Percentiles rank a stretch among this genome's conserved stretches.
Evolutionary conservation across 2,888 invertebrate genomes (phyloP).

Genomic region (Liodrosophila aerea): DNA sequence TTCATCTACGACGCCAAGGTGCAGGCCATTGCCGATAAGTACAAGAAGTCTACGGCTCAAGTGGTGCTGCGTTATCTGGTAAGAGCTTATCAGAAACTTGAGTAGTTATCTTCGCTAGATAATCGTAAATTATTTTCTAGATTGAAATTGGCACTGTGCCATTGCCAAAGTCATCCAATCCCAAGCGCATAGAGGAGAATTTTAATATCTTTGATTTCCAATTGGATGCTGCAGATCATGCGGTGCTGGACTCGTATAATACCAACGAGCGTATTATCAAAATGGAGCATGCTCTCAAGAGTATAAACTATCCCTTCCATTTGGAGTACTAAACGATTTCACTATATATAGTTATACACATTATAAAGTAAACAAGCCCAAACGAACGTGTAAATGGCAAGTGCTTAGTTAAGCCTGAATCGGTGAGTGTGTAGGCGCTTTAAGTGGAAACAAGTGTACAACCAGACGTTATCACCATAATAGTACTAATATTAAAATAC

Average conservation of each 20-base stretch:
- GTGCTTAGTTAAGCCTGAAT: background rate
- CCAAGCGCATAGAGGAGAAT: slow-evolving; percentile 84
- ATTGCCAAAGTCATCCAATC: slow-evolving; percentile 85
- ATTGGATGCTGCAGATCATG: slow-evolving; percentile 83
- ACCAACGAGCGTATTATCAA: slow-evolving; percentile 79
- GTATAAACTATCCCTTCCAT: slow-evolving; percentile 79
- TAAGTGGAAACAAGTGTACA: background rate
- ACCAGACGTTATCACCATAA: slow-evolving; percentile 7
- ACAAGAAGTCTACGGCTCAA: slow-evolving; percentile 87
- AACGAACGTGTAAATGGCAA: background rate
- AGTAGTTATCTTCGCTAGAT: background rate
- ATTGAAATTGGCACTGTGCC: slow-evolving; percentile 84
- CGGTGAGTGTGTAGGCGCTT: background rate
- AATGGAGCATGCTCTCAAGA: slow-evolving; percentile 79
- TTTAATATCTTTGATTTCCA: slow-evolving; percentile 85
- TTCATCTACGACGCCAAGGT: slow-evolving; percentile 84
- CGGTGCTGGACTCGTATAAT: slow-evolving; percentile 83
- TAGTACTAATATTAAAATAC: too few species aligned
- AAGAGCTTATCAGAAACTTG: slow-evolving; percentile 2
- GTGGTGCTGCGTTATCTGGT: slow-evolving; percentile 85
- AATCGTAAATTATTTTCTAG: slow-evolving; percentile 65
- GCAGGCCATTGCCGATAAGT: slow-evolving; percentile 85
- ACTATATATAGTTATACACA: too few species aligned
- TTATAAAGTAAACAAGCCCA: too few species aligned
- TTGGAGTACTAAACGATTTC: slow-evolving; percentile 65